Percentiles rank a stretch among this genome's conserved stretches.
Evolutionary conservation across 2,888 invertebrate species (phyloP).

Genomic region (Fissipunctia ypsillon): DNA sequence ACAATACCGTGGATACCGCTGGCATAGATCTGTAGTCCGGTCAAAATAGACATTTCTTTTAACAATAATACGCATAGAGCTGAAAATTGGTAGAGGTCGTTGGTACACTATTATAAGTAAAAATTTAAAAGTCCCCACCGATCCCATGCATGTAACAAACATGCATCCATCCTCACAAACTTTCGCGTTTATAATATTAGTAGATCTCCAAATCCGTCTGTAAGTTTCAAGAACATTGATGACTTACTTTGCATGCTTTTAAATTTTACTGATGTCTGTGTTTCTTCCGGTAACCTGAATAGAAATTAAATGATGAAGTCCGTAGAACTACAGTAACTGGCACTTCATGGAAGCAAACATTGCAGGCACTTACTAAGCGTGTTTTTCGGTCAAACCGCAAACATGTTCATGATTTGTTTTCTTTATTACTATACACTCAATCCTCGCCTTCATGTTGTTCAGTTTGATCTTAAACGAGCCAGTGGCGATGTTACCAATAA

Average conservation of each 20-base stretch:
- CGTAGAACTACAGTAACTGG: constrained; percentile 25
- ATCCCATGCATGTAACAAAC: too few relatives aligned
- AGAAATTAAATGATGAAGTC: constrained; percentile 30
- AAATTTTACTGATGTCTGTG: background rate
- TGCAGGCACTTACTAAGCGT: constrained; percentile 16
- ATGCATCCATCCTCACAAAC: too few relatives aligned
- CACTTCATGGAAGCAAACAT: constrained; percentile 34
- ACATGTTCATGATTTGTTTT: constrained; percentile 28
- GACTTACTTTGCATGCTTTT: constrained; percentile 5
- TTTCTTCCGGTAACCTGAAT: constrained; percentile 4
- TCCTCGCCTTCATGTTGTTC: constrained; percentile 6
- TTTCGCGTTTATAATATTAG: too few relatives aligned
- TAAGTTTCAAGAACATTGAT: background rate
- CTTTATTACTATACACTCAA: constrained; percentile 7
- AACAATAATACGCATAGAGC: too few relatives aligned
- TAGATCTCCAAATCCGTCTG: too few relatives aligned
- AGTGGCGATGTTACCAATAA: constrained; percentile 22
- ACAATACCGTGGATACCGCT: too few relatives aligned
- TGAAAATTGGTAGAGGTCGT: too few relatives aligned
- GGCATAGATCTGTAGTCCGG: too few relatives aligned
- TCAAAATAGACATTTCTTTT: too few relatives aligned
- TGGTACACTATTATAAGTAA: too few relatives aligned
- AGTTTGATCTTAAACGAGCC: constrained; percentile 14
- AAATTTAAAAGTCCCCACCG: too few relatives aligned
- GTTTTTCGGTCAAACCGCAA: constrained; percentile 52